Conservation (phyloP, 2,113 vertebrate genomes). For the Triplophysa siluroides region DNA sequence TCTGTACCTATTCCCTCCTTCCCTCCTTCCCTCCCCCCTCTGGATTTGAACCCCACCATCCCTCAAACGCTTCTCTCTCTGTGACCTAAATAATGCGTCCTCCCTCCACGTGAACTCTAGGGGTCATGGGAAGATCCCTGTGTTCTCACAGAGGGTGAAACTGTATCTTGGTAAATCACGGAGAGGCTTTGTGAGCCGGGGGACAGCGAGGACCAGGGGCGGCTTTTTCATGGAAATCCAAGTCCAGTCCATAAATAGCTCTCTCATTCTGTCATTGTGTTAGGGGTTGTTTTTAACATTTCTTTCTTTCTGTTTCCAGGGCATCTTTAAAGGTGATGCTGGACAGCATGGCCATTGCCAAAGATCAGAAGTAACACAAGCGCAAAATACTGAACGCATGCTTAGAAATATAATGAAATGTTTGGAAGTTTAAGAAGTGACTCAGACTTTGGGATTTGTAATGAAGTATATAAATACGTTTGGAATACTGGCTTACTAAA, state of each 20-base stretch:
- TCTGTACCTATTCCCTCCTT: neutral
- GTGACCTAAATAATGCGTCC: conserved; percentile 23
- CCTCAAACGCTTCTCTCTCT: conserved; percentile 3
- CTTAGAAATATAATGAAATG: neutral
- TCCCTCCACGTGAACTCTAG: conserved; percentile 43
- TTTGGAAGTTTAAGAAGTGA: conserved; percentile 15
- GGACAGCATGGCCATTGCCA: conserved; percentile 15
- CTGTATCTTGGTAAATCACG: conserved; percentile 62
- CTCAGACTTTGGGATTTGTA: too few species aligned
- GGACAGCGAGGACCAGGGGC: conserved; percentile 35
- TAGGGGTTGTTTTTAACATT: conserved; percentile 36
- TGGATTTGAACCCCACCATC: conserved; percentile 34
- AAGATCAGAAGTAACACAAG: conserved; percentile 4
- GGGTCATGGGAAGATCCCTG: conserved; percentile 70
- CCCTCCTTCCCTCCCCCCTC: conserved; percentile 18
- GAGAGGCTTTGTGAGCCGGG: conserved; percentile 48
- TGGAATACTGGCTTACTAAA: too few species aligned
- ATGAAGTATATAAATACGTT: too few species aligned
- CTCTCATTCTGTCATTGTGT: conserved; percentile 19
- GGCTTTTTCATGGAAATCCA: conserved; percentile 57
- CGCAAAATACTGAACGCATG: neutral
- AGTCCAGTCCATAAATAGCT: conserved; percentile 51
- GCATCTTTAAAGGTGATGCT: conserved; percentile 19
- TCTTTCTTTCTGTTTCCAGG: conserved; percentile 12
- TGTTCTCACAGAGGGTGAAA: conserved; percentile 60